These are phyloP conservation scores for Lasius platythorax DNA, from an alignment of 2,888 invertebrate genomes.

Conservation along the genomic window DNA sequence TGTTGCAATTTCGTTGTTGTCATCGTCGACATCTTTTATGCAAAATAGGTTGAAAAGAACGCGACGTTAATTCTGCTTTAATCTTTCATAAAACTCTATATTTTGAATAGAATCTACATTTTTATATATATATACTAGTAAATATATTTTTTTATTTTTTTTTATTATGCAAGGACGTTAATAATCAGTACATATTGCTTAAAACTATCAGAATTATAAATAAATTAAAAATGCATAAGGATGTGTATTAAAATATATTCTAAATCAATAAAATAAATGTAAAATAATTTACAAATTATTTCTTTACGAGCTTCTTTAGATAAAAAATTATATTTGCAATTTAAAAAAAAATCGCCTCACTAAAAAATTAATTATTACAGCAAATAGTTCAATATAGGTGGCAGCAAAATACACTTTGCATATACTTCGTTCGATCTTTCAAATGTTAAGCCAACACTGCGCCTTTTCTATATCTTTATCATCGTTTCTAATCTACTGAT, in stretches of 20 bases:
- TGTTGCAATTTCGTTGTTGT: slow-evolving; percentile 53
- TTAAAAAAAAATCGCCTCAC: background rate
- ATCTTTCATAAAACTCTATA: background rate
- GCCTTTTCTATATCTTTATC: background rate
- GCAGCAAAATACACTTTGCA: background rate
- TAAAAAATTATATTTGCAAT: background rate
- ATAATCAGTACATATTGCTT: background rate
- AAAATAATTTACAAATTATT: background rate
- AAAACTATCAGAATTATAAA: background rate
- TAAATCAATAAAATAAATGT: background rate
- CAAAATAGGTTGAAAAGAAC: background rate
- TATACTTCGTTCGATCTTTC: background rate
- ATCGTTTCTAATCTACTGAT: background rate
- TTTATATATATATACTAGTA: background rate
- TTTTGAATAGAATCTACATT: background rate
- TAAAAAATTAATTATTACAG: background rate
- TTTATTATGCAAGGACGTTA: background rate
- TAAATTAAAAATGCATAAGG: background rate
- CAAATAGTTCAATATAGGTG: background rate
- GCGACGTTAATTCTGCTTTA: background rate
- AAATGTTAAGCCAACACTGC: background rate
- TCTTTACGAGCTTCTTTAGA: background rate
- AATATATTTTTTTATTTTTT: background rate
- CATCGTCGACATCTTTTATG: slow-evolving; percentile 12
- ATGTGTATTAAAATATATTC: background rate